These are phyloP conservation scores for Eulemur albifrons DNA, from an alignment of 2,797 vertebrate species.

Conservation along the genomic window DNA sequence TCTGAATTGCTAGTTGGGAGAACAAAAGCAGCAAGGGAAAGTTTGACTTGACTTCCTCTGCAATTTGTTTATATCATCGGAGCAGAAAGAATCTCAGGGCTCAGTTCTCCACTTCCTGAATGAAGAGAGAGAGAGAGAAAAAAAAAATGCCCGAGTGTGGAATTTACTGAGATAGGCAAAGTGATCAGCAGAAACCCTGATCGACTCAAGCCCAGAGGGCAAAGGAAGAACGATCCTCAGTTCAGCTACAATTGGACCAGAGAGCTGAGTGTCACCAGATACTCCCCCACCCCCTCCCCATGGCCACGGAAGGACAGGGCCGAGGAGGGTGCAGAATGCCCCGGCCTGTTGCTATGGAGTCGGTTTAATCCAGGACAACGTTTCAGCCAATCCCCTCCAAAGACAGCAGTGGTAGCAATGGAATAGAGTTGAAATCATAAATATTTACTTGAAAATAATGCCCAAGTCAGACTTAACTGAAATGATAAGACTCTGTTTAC, in stretches of 20 bases:
- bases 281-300: background rate
- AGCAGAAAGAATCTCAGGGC: constrained; percentile 77
- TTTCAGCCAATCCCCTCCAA: background rate
- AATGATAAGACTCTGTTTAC: constrained; percentile 73
- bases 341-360: background rate
- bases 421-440: constrained; percentile 30
- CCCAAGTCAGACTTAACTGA: constrained; percentile 61
- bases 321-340: background rate
- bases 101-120: constrained; percentile 78
- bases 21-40: constrained; percentile 68
- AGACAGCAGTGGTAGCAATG: background rate
- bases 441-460: constrained; percentile 76
- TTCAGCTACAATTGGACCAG: background rate
- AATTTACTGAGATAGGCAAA: background rate
- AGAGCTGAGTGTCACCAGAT: background rate
- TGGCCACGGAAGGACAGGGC: background rate
- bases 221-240: constrained; percentile 4
- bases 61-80: constrained; percentile 70
- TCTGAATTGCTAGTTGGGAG: constrained; percentile 26
- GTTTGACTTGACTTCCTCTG: constrained; percentile 76
- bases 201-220: background rate
- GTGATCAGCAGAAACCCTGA: background rate
- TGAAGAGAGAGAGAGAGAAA: constrained; percentile 7
- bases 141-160: background rate
- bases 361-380: background rate